Conservation (phyloP, 1,140 invertebrate species). For the Aleiodes sp. region DNA sequence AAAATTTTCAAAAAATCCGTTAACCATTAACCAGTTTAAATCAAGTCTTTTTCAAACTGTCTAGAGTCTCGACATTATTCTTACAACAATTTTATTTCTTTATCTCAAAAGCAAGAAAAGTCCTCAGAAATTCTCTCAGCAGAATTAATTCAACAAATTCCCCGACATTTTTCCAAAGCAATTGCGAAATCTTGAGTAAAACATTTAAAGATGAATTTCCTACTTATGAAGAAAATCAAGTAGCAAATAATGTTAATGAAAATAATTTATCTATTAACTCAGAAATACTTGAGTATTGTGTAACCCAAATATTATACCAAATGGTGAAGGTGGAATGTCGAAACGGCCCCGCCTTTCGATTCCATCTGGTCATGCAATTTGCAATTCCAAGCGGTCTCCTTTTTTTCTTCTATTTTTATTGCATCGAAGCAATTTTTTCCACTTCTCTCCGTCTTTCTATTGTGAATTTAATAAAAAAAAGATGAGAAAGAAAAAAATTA, state of each 20-base stretch:
- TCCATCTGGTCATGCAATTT: constrained; percentile 46
- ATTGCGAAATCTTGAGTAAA: too few species aligned
- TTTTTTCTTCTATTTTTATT: constrained; percentile 5
- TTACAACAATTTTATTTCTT: too few species aligned
- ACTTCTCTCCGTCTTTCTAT: neutral
- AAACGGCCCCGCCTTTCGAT: constrained; percentile 32
- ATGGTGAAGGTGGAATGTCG: constrained; percentile 20
- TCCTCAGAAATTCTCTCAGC: too few species aligned
- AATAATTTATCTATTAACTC: neutral
- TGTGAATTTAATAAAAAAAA: neutral
- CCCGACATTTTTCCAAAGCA: too few species aligned
- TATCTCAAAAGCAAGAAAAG: too few species aligned
- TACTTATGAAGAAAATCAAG: too few species aligned
- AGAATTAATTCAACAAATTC: too few species aligned
- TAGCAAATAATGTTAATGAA: constrained; percentile 4
- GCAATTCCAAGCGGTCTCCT: constrained; percentile 43
- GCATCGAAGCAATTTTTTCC: constrained; percentile 22
- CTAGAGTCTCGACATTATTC: too few species aligned
- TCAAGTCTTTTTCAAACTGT: too few species aligned
- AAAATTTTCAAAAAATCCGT: too few species aligned
- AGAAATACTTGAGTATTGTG: neutral
- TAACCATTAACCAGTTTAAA: too few species aligned
- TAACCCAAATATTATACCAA: constrained; percentile 47
- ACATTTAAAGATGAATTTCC: too few species aligned
- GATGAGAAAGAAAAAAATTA: neutral